Evolutionary conservation across 2,113 vertebrate species (phyloP).

Genomic region (Atractosteus spatula): DNA sequence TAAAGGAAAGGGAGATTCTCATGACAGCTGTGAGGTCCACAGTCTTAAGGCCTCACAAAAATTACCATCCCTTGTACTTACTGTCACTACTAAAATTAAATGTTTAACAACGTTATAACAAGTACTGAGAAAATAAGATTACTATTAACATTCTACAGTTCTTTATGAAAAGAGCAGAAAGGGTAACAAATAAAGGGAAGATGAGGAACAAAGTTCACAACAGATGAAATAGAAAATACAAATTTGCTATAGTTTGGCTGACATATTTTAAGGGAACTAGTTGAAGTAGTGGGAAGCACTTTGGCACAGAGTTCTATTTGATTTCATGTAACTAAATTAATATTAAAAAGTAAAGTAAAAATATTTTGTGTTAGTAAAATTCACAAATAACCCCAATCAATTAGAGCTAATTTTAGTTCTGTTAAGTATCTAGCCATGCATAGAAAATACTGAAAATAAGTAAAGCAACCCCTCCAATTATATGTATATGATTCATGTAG

Average conservation of each 20-base stretch:
- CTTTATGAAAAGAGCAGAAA: background rate
- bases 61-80: constrained; percentile 30
- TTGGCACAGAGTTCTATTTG: no score
- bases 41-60: background rate
- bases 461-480: no score
- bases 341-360: no score
- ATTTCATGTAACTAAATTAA: no score
- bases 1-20: constrained; percentile 35
- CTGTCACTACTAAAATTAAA: background rate
- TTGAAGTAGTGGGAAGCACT: no score
- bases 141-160: background rate
- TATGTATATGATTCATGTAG: no score
- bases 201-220: constrained; percentile 1
- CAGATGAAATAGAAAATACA: background rate
- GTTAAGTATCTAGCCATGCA: no score
- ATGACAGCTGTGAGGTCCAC: constrained; percentile 29
- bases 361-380: no score
- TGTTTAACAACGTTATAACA: background rate
- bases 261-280: no score
- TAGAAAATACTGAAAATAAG: no score
- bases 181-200: background rate
- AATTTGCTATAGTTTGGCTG: background rate
- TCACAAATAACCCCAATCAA: no score
- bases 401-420: no score
- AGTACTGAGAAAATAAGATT: background rate